Base-by-base conservation (phyloP, 2,888 invertebrate genomes). In the Petrolisthes manimaculis region DNA sequence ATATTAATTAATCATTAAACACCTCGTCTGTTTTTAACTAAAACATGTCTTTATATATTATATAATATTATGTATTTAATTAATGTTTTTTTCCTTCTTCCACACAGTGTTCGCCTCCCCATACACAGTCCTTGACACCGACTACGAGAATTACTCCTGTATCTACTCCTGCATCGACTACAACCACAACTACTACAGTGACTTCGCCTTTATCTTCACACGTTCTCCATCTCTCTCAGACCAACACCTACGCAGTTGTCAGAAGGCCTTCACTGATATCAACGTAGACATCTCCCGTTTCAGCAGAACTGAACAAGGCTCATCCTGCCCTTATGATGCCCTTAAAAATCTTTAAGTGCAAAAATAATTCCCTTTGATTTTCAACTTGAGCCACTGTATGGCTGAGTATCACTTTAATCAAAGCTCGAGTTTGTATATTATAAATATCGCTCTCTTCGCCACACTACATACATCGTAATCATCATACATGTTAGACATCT, bases 121-220 rank as follows among this genome's bases (percentile, higher is more conserved):
- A 1, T 77, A 61, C n/a, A 77, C 77, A 8, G 78, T 84, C 77
- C 61, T 84, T 6, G 84, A 84, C 3, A 84, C 78, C 8, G 84
- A 84, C 78, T 84, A 84, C 67, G 37, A 53, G 53, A 84, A 84
- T 78, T 84, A 77, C 84, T 56, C 84, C 51, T 84, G 84, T 67
- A 21, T 84, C 21, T 78, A 84, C 69, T 84, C 84, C 78, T 84
- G 84, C 78, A 37, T 61, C n/a, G 51, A 56, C 53, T 78, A 67
- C 78, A 84, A 84, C 79, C 78, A 53, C n/a, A 78, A 53, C 51
- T 84, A 84, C 67, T 67, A 78, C 53, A 67, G 61, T 18, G 84
- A 84, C 67, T 84, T 84, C 61, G 56, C 78, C 67, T 84, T 84
- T 78, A 84, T 84, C 78, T 78, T 67, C 69, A 18, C 84, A 18